Conservation (phyloP, 2,113 vertebrate species). For the Tyto alba region DNA sequence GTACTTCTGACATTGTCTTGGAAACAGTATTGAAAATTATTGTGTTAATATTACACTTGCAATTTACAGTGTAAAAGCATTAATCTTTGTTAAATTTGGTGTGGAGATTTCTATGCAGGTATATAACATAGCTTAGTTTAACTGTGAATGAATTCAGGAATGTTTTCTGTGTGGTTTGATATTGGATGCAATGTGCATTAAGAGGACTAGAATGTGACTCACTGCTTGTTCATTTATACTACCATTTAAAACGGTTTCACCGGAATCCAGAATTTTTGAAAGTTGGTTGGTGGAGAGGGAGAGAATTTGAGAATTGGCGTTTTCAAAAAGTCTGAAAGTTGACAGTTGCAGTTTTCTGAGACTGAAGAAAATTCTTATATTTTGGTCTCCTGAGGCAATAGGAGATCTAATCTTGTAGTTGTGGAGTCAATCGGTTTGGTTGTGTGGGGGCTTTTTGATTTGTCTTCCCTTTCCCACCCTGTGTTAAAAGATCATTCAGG, state of each 20-base stretch:
- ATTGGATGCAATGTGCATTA: neutral
- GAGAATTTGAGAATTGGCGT: neutral
- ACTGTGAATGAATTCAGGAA: neutral
- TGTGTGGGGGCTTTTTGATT: neutral
- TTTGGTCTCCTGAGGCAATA: neutral
- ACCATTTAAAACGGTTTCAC: neutral
- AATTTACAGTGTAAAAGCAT: neutral
- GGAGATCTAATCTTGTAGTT: neutral
- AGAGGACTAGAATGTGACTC: neutral
- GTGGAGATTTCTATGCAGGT: neutral
- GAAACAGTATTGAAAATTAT: neutral
- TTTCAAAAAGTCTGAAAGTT: neutral
- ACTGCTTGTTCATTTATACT: neutral
- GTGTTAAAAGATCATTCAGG: neutral
- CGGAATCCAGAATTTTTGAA: neutral
- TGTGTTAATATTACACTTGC: neutral
- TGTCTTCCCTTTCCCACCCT: rapidly evolving
- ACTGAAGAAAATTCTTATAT: neutral
- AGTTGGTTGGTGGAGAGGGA: neutral
- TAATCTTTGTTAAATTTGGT: neutral
- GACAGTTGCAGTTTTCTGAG: neutral
- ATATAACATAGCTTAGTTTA: neutral
- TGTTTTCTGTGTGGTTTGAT: neutral
- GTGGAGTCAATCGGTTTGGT: neutral
- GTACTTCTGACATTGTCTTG: neutral